Percentiles rank a stretch among this genome's conserved stretches.
Conservation (phyloP, 1,140 invertebrate genomes). For the Eulimnadia texana region DNA sequence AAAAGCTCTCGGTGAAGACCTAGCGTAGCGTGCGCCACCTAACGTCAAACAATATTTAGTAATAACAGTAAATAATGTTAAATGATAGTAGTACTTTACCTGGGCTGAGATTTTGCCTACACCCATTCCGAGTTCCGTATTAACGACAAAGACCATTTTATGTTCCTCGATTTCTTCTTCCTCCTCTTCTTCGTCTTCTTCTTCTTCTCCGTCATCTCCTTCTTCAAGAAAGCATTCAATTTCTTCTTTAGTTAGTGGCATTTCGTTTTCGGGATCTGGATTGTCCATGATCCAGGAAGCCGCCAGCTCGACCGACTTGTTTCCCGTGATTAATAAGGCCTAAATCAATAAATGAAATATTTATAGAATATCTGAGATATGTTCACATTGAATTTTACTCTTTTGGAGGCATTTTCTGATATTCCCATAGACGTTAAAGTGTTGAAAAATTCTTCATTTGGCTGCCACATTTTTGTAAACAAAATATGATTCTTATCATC, state of each 20-base stretch:
- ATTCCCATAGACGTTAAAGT: constrained; percentile 30
- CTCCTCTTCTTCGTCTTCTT: constrained; percentile 23
- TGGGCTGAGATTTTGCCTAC: constrained; percentile 46
- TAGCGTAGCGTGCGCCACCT: constrained; percentile 43
- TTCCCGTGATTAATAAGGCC: constrained; percentile 40
- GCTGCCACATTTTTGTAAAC: constrained; percentile 22
- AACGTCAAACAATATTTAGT: not conserved
- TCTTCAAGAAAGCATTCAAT: not conserved
- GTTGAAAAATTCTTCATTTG: constrained; percentile 27
- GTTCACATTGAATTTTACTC: constrained; percentile 21
- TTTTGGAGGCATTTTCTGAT: constrained; percentile 26
- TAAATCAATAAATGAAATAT: constrained; percentile 21
- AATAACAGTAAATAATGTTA: not conserved
- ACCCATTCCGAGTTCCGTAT: constrained; percentile 42
- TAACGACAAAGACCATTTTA: constrained; percentile 53
- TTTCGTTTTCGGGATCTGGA: constrained; percentile 25
- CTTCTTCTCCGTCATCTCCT: constrained; percentile 17
- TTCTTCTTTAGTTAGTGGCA: not conserved
- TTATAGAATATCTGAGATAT: constrained; percentile 6
- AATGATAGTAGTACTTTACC: constrained; percentile 19
- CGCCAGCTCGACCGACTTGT: constrained; percentile 37
- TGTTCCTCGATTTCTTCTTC: constrained; percentile 30
- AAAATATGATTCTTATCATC: not conserved
- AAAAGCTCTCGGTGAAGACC: constrained; percentile 36
- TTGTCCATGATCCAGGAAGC: constrained; percentile 40